phyloP scores from a whole-genome alignment of 2,888 invertebrate species.

The Polyommatus icarus region DNA sequence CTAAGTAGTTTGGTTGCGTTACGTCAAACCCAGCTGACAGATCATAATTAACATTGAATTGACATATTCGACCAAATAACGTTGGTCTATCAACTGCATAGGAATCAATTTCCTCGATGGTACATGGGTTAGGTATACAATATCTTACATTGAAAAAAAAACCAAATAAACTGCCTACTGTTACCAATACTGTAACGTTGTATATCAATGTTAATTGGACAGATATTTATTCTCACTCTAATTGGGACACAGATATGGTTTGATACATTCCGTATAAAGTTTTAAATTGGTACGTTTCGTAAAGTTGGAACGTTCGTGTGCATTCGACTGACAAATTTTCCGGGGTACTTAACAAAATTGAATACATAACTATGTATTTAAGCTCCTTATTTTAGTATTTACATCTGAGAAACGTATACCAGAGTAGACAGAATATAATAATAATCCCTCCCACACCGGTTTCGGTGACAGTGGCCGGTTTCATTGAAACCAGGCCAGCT shows the following conservation, averaged over 20 bases:
- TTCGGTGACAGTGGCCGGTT: too few relatives aligned
- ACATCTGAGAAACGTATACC: too few relatives aligned
- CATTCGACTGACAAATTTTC: neutral
- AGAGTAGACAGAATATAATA: too few relatives aligned
- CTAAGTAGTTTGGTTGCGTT: too few relatives aligned
- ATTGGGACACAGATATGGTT: conserved; percentile 3
- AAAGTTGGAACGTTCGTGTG: neutral
- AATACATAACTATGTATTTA: neutral
- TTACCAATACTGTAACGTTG: neutral
- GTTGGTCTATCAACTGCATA: too few relatives aligned
- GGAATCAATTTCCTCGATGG: too few relatives aligned
- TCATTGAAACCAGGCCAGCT: too few relatives aligned
- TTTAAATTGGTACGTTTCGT: neutral
- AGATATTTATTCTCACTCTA: conserved; percentile 3
- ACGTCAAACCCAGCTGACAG: too few relatives aligned
- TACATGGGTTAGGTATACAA: too few relatives aligned
- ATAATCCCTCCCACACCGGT: too few relatives aligned
- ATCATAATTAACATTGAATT: too few relatives aligned
- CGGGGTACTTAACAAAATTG: neutral
- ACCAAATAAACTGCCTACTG: neutral
- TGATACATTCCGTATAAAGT: neutral
- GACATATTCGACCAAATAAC: too few relatives aligned
- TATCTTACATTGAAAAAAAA: neutral
- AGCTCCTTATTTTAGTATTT: neutral
- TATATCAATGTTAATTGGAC: neutral